Evolutionary conservation across 30 jellyfish, hydroid and myxozoan genomes (phyloP), one percentile per base, ranked within the genome.

Genomic region (Rhopilema esculentum): DNA sequence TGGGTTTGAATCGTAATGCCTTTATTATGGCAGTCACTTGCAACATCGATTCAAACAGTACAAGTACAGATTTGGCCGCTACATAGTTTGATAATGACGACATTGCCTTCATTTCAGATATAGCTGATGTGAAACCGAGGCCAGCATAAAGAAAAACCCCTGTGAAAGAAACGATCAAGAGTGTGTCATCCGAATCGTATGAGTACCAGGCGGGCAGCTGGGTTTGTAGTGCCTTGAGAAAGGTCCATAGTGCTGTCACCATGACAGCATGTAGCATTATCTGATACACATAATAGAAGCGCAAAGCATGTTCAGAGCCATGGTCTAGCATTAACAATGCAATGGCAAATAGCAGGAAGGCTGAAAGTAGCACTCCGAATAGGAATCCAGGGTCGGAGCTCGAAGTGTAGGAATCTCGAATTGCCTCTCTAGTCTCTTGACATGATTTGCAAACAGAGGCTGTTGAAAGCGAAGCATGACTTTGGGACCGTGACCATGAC

Each of bases 361-460:
- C 93, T 31, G 98, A 93, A 22, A 93, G 90, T 19, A 93, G 82
- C 74, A 93, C 72, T 27, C 98, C 98, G 50, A 93, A 82, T 17
- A 93, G 93, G 67, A 93, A 88, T 4, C 98, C 98, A 1, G 98
- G 97, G 77, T 93, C 98, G 23, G 98, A 88, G 53, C 97, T 87
- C 20, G 98, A 93, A 19, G 94, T 93, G 33, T 93, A 88, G 16
- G 95, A 81, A 64, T 88, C 97, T 32, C 86, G 89, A 23, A 93
- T 88, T 20, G 97, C 86, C 63, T 88, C 97, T 28, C 92, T 90
- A 21, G 91, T 74, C 48, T 93, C 98, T 69, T 88, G 97, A 73
- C 98, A 93, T 53, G 98, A 73, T 80, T 82, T 87, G 89, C 98
- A 93, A 1, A 93, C 70, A 16, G 98, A 88, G 17, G 88, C 70